Evolutionary conservation across 1,140 invertebrate genomes (phyloP), one percentile per base, ranked within the genome.

Genomic region (Eulimnadia texana): DNA sequence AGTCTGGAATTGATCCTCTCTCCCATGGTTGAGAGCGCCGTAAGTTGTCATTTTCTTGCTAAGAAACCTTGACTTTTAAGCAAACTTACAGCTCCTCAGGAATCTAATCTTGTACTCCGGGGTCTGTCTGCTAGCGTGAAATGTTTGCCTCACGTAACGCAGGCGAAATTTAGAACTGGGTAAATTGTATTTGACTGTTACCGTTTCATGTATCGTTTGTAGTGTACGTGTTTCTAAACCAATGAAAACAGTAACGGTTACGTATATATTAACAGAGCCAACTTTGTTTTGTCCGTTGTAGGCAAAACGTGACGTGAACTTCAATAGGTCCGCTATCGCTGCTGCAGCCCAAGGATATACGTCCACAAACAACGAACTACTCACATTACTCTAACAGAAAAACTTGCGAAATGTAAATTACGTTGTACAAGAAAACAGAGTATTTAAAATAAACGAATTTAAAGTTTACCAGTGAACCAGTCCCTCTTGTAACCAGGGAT

Each of bases 401-500:
- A 42, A 42, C 16, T 42, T 16, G 33, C 6, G 6, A 42, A 6
- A 9, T 6, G 33, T 6, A 16, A 42, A 42, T 42, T 6, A 42
- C 6, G 16, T 42, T 42, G 6, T 42, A 6, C 33, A 6, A 6
- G 33, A 42, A 9, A 42, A 6, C 16, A 9, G 33, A 6, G 33
- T 42, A 42, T n/a, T n/a, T n/a, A n/a, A n/a, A n/a, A 57, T 33
- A 13, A 25, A n/a, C 52, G 20, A 33, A n/a, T 64, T 23, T 19
- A 20, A 11, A 47, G 60, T 33, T 29, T 60, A 10, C 47, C 23
- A 24, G 33, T 54, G 58, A 50, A 52, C 62, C 61, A 67, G 13
- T 66, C 69, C 50, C 74, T 59, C 27, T 74, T 71, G 50, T 74
- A 67, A 19, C 75, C 59, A 1, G 76, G 76, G n/a, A 77, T 67